phyloP scores from a whole-genome alignment of 1,140 invertebrate genomes.

The Drosophila paulistorum region DNA sequence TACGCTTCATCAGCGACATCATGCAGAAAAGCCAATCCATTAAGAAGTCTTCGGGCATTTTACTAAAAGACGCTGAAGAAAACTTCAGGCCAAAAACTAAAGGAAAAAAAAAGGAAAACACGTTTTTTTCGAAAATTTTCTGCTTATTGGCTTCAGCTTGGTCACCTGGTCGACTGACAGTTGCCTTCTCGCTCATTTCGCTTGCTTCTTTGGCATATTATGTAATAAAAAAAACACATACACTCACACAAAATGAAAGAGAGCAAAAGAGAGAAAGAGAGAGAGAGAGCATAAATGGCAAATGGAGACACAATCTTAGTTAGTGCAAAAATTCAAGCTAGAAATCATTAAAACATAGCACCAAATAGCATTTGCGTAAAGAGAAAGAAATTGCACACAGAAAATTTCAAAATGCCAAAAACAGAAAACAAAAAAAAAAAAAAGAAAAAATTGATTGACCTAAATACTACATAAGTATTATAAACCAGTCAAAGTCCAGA shows the following conservation, averaged over 20 bases:
- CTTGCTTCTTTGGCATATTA: conserved; percentile 73
- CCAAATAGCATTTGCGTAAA: conserved; percentile 72
- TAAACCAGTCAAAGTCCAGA: conserved; percentile 62
- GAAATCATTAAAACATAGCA: conserved; percentile 77
- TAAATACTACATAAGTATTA: conserved; percentile 63
- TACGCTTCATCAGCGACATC: conserved; percentile 46
- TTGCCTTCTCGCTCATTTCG: conserved; percentile 10
- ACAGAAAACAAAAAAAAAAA: conserved; percentile 24
- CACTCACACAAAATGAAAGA: conserved; percentile 16
- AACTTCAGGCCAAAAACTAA: conserved; percentile 16
- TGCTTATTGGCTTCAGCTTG: conserved; percentile 65
- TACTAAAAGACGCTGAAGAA: conserved; percentile 17
- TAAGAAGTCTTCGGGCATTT: conserved; percentile 57
- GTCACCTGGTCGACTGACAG: conserved; percentile 54
- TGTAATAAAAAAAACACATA: conserved; percentile 49
- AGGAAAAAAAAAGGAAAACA: conserved; percentile 53
- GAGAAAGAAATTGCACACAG: conserved; percentile 60
- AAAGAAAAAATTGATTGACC: conserved; percentile 75
- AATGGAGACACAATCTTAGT: conserved; percentile 24
- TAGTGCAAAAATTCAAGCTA: conserved; percentile 34
- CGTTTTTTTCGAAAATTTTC: conserved; percentile 66
- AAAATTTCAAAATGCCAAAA: conserved; percentile 64
- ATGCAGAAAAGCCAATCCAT: conserved; percentile 50
- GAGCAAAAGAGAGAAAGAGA: background rate
- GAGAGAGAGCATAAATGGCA: conserved; percentile 23